Evolutionary conservation across 2,888 invertebrate species (phyloP), one percentile per base, ranked within the genome.

Genomic region (Patella pellucida): DNA sequence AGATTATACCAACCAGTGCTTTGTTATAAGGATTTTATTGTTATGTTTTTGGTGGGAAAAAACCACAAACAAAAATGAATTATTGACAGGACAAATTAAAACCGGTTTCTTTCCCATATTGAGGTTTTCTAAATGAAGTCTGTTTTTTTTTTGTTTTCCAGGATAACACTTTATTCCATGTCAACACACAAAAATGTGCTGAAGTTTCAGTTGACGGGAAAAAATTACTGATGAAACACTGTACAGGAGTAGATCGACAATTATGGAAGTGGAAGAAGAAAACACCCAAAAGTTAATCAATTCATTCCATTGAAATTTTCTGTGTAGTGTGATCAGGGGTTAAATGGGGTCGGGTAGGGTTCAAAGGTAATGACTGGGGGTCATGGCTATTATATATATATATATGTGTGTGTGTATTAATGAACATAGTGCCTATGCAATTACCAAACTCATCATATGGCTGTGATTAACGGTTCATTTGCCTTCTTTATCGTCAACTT

Each of bases 231-330:
- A 90, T 91, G 90, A 85, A 85, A 52, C 71, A 82, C 4, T 91
- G 91, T 79, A 81, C 85, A 0, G 89, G 88, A 0, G 86, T 85
- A 31, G 86, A 87, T 73, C 72, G 87, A 75, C 90, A 90, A 81
- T 85, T 89, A 51, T 91, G 90, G 90, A 74, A 75, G 69, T 91
- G 90, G 90, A 85, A 88, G 75, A 81, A 88, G 54, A 90, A 89
- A 76, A 69, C 81, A 7, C 77, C 83, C 16, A 62, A 62, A 62
- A 62, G 62, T 62, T 62, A 62, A 62, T 19, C 7, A 62, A 23
- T 23, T 62, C 62, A 62, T 62, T 62, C 62, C 62, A 62, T 62
- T 62, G 23, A 23, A 41, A 41, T 41, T 3, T n/a, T 23, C 62
- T 19, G 23, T 62, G 62, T 23, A 62, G 62, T 62, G 62, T 62